phyloP scores from a whole-genome alignment of 2,797 vertebrate species.

The Miichthys miiuy region DNA sequence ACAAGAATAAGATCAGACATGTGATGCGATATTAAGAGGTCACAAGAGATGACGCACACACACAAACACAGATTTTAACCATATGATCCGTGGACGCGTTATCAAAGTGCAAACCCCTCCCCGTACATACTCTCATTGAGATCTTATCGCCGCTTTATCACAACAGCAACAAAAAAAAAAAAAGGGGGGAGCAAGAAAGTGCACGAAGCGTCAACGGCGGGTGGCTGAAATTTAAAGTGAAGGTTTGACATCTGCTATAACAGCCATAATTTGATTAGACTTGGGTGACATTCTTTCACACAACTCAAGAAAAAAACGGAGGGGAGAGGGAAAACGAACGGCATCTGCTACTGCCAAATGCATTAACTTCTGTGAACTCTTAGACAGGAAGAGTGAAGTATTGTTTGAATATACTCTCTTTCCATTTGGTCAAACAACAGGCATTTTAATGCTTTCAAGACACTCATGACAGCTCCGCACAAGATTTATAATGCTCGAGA shows the following conservation, averaged over 20 bases:
- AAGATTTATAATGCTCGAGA: conserved; percentile 74
- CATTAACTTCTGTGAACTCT: conserved; percentile 76
- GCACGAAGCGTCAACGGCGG: conserved; percentile 61
- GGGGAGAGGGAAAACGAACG: conserved; percentile 45
- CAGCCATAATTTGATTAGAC: conserved; percentile 85
- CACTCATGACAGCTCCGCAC: conserved; percentile 57
- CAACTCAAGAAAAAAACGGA: conserved; percentile 51
- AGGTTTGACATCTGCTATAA: conserved; percentile 82
- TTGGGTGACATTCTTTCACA: conserved; percentile 81
- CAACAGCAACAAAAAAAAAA: conserved; percentile 40
- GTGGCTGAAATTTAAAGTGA: conserved; percentile 79
- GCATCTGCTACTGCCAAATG: conserved; percentile 83
- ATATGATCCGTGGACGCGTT: conserved; percentile 73
- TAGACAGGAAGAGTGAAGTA: conserved; percentile 73
- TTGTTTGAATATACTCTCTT: conserved; percentile 77
- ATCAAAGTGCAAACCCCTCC: conserved; percentile 51
- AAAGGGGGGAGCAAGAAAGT: conserved; percentile 49
- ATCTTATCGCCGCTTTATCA: conserved; percentile 70
- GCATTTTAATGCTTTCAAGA: conserved; percentile 79
- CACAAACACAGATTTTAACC: conserved; percentile 69
- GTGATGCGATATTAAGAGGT: conserved; percentile 87
- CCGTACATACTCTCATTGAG: conserved; percentile 31
- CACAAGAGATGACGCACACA: conserved; percentile 78
- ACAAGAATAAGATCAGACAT: conserved; percentile 87
- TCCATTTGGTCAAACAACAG: conserved; percentile 81